Evolutionary conservation across 2,797 vertebrate genomes (phyloP), one percentile per base, ranked within the genome.

Genomic region (Neosilurus hyrtlii): DNA sequence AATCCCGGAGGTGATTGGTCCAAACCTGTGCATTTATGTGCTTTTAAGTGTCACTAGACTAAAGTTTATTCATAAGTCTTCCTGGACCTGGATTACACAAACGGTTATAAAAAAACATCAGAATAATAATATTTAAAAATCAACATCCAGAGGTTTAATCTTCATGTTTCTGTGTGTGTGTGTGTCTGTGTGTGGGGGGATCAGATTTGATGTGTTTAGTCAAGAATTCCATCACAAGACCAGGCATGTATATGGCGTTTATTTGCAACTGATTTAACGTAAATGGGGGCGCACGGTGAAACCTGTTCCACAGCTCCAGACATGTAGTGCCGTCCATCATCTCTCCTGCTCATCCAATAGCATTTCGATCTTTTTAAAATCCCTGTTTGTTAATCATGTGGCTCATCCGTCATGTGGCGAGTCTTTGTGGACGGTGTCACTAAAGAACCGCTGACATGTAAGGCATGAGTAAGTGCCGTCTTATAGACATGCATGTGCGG

Each of bases 221-320:
- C 67, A 24, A 52, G 71, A 67, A 84, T 84, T 75, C 70, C 70
- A 66, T 20, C 79, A 77, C 86, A 87, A 86, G 86, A 86, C 83
- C 7, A 74, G 82, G 56, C 86, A 86, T 18, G 86, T 83, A 67
- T 20, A 26, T 26, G 26, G 20, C 2, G 54, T 4, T 49, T 9
- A 24, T 56, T 72, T 75, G 52, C 30, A 65, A 63, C 52, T 56
- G 75, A 81, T 79, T 63, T 54, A 54, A 35, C 2, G 52, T 8
- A 78, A 78, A 83, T 83, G 81, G 11, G 65, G 63, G 67, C 63
- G 30, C 24, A 76, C 62, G 43, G 74, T 67, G 77, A 76, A 85
- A 88, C 87, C 67, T 77, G 87, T 83, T 79, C 30, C 68, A 30
- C 83, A 11, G 73, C 75, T 78, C 59, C 4, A 7, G 3, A 65